Evolutionary conservation across 2,888 invertebrate species (phyloP), one percentile per base, ranked within the genome.

Genomic region (Tetragnatha montana): DNA sequence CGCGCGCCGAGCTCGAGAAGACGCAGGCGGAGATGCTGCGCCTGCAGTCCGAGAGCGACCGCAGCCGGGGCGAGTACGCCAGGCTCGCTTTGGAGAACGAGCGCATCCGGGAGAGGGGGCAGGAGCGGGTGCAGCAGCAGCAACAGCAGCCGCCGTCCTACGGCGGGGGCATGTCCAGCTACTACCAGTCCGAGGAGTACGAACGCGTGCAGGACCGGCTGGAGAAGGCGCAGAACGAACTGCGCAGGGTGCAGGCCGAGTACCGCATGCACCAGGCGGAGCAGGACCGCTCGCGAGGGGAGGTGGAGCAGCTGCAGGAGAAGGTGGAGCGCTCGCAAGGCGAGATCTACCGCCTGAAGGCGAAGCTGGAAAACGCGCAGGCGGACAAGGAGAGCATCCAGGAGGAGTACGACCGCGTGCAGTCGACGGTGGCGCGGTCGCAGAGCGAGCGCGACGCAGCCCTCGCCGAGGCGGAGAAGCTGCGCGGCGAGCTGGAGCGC

Each of bases 251-350:
- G 84, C 97, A 97, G 93, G 97, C 98, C 17, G 98, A 98, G 93
- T 94, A 98, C 89, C 95, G 98, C 93, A 97, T 98, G 74, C 97
- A 97, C 87, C 97, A 97, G 93, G 96, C 97, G 75, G 98, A 98
- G 93, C 97, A 96, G 92, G 98, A 98, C 93, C 95, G 98, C 93
- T 73, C 91, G 17, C 74, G 91, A 35, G 92, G 90, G 73, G 92
- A 93, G 87, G 96, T 97, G 0, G 95, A 96, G 81, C 96, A 96
- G 35, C 94, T 98, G 90, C 98, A 98, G 93, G 98, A 98, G 93
- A 98, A 98, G 94, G 94, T 98, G 91, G 98, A 98, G 93, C 97
- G 98, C 94, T 97, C 97, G 89, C 98, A 98, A 94, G 98, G 98
- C 91, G 98, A 98, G 94, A 97, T 98, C 71, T 98, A 98, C 93